phyloP scores from a whole-genome alignment of 2,113 vertebrate genomes.

The Ptychochromis oligacanthus region DNA sequence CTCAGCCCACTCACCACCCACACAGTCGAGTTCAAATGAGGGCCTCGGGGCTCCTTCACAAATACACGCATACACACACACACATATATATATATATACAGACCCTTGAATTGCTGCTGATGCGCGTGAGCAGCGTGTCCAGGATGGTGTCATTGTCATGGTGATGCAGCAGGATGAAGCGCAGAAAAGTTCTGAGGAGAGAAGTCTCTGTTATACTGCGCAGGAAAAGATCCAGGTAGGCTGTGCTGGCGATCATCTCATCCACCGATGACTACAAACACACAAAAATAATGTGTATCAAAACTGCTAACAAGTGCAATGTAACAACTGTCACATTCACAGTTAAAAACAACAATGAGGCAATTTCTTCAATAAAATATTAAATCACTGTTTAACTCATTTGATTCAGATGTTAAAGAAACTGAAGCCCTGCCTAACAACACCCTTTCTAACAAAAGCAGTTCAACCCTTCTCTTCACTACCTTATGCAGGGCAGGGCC shows the following conservation, averaged over 20 bases:
- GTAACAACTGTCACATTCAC: not conserved
- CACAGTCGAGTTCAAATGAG: constrained; percentile 23
- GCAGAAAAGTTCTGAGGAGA: constrained; percentile 94
- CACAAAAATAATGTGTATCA: not conserved
- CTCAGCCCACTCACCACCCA: constrained; percentile 50
- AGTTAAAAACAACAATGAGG: not conserved
- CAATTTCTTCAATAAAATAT: not conserved
- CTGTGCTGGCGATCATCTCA: constrained; percentile 96
- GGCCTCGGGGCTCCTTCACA: not conserved
- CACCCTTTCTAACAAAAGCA: not conserved
- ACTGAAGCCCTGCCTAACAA: not conserved
- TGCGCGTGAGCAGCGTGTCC: constrained; percentile 92
- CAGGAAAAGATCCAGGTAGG: constrained; percentile 97
- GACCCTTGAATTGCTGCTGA: constrained; percentile 95
- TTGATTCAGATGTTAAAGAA: not conserved
- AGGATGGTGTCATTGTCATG: constrained; percentile 93
- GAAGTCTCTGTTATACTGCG: constrained; percentile 90
- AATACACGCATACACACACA: not conserved
- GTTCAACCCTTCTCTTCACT: not conserved
- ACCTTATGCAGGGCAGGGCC: constrained; percentile 97
- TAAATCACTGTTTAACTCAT: not conserved
- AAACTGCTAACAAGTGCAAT: not conserved
- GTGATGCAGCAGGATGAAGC: constrained; percentile 92
- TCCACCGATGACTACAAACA: constrained; percentile 88
- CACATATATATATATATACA: constrained; percentile 22